Base-by-base conservation (phyloP, 2,888 invertebrate species). In the Temnothorax ravouxi region DNA sequence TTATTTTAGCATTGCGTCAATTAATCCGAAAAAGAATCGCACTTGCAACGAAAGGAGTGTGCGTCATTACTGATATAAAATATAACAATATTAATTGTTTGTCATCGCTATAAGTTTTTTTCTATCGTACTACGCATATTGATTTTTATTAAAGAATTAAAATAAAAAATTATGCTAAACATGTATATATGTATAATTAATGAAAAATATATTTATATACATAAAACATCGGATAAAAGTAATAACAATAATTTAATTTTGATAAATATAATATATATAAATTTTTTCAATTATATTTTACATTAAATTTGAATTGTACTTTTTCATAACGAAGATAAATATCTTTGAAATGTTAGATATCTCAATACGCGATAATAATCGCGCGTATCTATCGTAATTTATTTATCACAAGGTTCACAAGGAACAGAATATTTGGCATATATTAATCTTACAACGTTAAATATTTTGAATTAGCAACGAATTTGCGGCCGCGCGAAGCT, bases 81-180 rank as follows among this genome's bases (percentile, higher is more conserved):
- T 59, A n/a, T 11, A 34, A 34, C 21, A 50, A 41, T 21, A 25
- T 44, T 56, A 67, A 77, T 77, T 66, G 76, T 52, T 54, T 25
- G 41, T 67, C 41, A 25, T 44, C 15, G 8, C 3, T 21, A 18
- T n/a, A 8, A 64, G 38, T 34, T 44, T 38, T 21, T 52, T 54
- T 21, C 8, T 50, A 21, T 0, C 21, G 6, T 29, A 18, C 1
- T 4, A 21, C 6, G 9, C 15, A 41, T 44, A 64, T 9, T 15
- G n/a, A 11, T 38, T 64, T 47, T 25, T 3, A 41, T 44, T 44
- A 44, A n/a, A 29, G 52, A 64, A 38, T 21, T 44, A 47, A 47
- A 21, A 47, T 59, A 29, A 29, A 29, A 44, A 29, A 13, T 44
- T n/a, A 8, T 47, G 15, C 34, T 9, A 29, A 29, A 21, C 4